Conservation (phyloP, 2,888 invertebrate genomes). For the Troides helena region DNA sequence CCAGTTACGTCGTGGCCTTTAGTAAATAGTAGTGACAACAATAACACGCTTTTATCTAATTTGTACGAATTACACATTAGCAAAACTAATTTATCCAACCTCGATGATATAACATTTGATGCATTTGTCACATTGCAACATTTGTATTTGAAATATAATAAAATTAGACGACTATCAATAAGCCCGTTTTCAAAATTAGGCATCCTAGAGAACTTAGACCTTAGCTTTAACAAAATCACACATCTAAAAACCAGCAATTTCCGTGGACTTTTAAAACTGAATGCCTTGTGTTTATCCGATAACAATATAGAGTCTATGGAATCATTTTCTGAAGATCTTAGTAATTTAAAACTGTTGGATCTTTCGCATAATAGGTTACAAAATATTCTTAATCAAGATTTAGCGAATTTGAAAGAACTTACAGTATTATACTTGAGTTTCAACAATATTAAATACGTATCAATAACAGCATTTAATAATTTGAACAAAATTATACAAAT, state of each 20-base stretch:
- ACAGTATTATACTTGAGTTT: conserved; percentile 89
- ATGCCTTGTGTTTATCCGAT: conserved; percentile 90
- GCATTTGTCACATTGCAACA: conserved; percentile 87
- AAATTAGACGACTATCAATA: conserved; percentile 89
- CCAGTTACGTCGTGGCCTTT: conserved; percentile 61
- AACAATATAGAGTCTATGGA: conserved; percentile 91
- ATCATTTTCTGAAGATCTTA: conserved; percentile 88
- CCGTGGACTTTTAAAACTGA: conserved; percentile 86
- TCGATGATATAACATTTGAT: conserved; percentile 87
- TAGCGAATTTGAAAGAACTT: conserved; percentile 87
- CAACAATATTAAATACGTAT: conserved; percentile 90
- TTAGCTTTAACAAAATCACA: conserved; percentile 90
- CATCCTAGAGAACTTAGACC: conserved; percentile 88
- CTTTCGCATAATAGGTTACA: conserved; percentile 91
- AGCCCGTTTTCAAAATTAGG: conserved; percentile 89
- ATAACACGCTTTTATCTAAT: conserved; percentile 62
- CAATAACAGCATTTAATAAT: conserved; percentile 88
- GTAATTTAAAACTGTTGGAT: conserved; percentile 88
- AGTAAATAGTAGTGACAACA: conserved; percentile 52
- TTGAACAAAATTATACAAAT: conserved; percentile 88
- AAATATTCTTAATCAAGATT: conserved; percentile 87
- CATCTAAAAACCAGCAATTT: conserved; percentile 91
- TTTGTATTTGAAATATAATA: conserved; percentile 87
- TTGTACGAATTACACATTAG: conserved; percentile 71
- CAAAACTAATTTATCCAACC: conserved; percentile 65